phyloP scores from a whole-genome alignment of 2,888 invertebrate species.

The Polylopha cassiicola region DNA sequence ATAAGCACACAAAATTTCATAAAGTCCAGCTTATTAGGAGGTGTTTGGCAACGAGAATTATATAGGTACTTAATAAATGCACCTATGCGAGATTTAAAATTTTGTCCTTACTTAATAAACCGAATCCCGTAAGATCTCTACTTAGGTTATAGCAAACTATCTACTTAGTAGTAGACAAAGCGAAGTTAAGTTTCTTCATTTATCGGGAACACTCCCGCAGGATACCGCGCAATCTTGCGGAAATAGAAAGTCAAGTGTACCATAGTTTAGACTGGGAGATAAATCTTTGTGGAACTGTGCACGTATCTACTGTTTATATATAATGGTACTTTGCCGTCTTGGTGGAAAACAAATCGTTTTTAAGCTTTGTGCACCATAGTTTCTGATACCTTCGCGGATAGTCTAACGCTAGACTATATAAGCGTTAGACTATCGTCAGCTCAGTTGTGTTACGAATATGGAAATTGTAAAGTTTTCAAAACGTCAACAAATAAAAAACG shows the following conservation, averaged over 20 bases:
- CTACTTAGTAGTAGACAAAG: conserved; percentile 52
- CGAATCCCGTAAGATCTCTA: conserved; percentile 1
- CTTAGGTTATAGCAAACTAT: conserved; percentile 24
- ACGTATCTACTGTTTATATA: conserved; percentile 25
- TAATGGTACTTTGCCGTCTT: conserved; percentile 23
- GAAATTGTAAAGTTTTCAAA: no score
- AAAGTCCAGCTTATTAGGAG: no score
- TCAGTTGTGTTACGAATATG: no score
- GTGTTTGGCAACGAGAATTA: no score
- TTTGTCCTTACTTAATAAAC: no score
- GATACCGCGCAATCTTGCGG: conserved; percentile 53
- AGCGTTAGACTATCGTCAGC: no score
- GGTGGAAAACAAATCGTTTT: conserved; percentile 21
- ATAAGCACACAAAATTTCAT: no score
- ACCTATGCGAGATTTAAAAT: no score
- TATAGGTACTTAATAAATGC: no score
- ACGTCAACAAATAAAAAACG: no score
- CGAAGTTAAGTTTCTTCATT: conserved; percentile 57
- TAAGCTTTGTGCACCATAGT: conserved; percentile 8
- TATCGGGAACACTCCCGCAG: conserved; percentile 50
- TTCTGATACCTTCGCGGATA: conserved; percentile 2
- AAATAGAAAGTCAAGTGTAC: conserved; percentile 67
- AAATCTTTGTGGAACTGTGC: conserved; percentile 38
- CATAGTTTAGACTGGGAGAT: conserved; percentile 49
- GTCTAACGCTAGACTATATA: no score